Evolutionary conservation across 53 echinoderm and acorn worm genomes (phyloP).

Genomic region (Glandiceps talaboti): DNA sequence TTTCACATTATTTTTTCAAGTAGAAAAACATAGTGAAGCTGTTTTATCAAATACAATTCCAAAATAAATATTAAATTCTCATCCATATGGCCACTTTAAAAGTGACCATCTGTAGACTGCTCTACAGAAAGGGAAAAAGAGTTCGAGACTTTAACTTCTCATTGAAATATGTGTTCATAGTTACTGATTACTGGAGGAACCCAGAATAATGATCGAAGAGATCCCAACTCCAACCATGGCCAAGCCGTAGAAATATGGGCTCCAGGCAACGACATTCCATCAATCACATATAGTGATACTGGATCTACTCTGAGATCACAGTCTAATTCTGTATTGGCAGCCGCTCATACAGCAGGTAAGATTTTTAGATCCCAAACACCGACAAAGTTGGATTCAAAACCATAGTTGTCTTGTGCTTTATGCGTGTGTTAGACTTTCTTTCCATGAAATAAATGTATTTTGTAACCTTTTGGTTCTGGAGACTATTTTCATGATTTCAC

Average conservation of each 20-base stretch:
- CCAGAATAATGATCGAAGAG: not conserved
- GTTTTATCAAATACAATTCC: too few species aligned
- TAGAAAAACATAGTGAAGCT: too few species aligned
- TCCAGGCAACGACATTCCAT: not conserved
- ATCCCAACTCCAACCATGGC: not conserved
- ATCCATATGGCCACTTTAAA: not conserved
- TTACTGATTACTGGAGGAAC: not conserved
- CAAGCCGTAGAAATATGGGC: not conserved
- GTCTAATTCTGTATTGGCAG: not conserved
- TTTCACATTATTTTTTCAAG: too few species aligned
- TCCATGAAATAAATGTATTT: too few species aligned
- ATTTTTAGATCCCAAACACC: too few species aligned
- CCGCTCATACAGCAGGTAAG: not conserved
- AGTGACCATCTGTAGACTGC: not conserved
- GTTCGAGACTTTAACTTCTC: not conserved
- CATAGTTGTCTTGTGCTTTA: too few species aligned
- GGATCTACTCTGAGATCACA: not conserved
- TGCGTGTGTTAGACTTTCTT: too few species aligned
- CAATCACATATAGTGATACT: not conserved
- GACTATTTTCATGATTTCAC: too few species aligned
- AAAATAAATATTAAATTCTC: not conserved
- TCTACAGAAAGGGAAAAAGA: not conserved
- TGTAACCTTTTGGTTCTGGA: too few species aligned
- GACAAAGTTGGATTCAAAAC: too few species aligned
- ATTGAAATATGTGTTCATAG: not conserved